Conservation (phyloP, 2,888 invertebrate genomes). For the Gastracanthus pulcherrimus region DNA sequence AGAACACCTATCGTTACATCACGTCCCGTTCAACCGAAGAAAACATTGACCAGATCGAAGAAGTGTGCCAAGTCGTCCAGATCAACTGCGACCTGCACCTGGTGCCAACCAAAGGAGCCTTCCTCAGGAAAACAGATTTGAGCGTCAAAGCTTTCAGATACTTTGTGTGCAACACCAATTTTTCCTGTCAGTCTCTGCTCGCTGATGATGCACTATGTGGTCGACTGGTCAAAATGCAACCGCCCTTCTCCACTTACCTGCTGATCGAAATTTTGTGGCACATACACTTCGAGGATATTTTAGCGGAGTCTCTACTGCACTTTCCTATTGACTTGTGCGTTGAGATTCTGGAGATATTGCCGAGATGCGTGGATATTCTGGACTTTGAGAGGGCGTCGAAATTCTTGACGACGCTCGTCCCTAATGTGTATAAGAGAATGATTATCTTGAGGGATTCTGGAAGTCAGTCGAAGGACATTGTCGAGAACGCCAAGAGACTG, state of each 20-base stretch:
- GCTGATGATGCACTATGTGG: conserved; percentile 67
- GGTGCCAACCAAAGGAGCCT: conserved; percentile 44
- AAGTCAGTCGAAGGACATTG: conserved; percentile 61
- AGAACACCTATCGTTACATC: conserved; percentile 63
- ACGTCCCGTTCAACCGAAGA: conserved; percentile 65
- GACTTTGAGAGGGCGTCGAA: conserved; percentile 63
- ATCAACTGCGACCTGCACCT: conserved; percentile 52
- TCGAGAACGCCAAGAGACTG: conserved; percentile 60
- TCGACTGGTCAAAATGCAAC: conserved; percentile 71
- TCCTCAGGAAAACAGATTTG: conserved; percentile 36
- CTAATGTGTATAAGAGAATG: conserved; percentile 65
- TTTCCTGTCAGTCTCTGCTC: conserved; percentile 67
- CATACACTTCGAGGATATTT: conserved; percentile 67
- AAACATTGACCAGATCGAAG: conserved; percentile 61
- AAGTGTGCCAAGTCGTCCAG: conserved; percentile 59
- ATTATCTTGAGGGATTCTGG: conserved; percentile 59
- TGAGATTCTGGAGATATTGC: conserved; percentile 66
- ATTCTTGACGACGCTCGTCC: conserved; percentile 58
- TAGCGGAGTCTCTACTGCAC: conserved; percentile 67
- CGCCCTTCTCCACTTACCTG: conserved; percentile 70
- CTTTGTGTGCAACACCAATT: conserved; percentile 70
- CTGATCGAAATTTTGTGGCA: conserved; percentile 69
- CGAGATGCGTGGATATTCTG: conserved; percentile 64
- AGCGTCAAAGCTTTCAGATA: conserved; percentile 66
- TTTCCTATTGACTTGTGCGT: conserved; percentile 70